Percentiles rank a stretch among this genome's conserved stretches.
Evolutionary conservation across 2,888 invertebrate genomes (phyloP).

Genomic region (Epistrophe grossulariae): DNA sequence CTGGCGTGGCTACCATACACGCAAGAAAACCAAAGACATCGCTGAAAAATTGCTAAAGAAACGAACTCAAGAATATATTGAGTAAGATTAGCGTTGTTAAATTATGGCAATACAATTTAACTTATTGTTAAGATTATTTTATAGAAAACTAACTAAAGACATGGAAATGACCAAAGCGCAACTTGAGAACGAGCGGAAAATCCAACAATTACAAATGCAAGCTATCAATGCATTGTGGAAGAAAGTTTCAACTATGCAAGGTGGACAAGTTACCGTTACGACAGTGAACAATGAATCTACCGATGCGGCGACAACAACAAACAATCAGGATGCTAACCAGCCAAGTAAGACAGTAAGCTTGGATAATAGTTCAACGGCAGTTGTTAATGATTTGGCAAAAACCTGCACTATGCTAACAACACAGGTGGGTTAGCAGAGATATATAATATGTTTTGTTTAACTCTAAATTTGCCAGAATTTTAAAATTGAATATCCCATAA

Average conservation of each 20-base stretch:
- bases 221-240: conserved; percentile 96
- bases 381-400: conserved; percentile 89
- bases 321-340: conserved; percentile 77
- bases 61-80: conserved; percentile 92
- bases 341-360: conserved; percentile 78
- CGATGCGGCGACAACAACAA: conserved; percentile 78
- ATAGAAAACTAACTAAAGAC: conserved; percentile 91
- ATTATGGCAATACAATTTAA: background rate
- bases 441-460: background rate
- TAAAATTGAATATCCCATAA: too few relatives aligned
- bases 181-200: conserved; percentile 92
- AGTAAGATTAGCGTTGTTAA: conserved; percentile 85
- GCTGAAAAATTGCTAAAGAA: conserved; percentile 89
- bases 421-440: conserved; percentile 85
- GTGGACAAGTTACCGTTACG: conserved; percentile 51
- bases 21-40: conserved; percentile 86
- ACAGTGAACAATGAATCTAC: conserved; percentile 53
- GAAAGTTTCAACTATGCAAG: conserved; percentile 89
- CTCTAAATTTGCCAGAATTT: too few relatives aligned
- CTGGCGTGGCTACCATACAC: conserved; percentile 93
- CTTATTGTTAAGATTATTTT: conserved; percentile 68
- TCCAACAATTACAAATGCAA: conserved; percentile 94
- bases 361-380: conserved; percentile 86
- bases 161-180: conserved; percentile 94
- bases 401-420: conserved; percentile 90